Evolutionary conservation across 2,888 invertebrate genomes (phyloP), one percentile per base, ranked within the genome.

Genomic region (Phyllotreta striolata): DNA sequence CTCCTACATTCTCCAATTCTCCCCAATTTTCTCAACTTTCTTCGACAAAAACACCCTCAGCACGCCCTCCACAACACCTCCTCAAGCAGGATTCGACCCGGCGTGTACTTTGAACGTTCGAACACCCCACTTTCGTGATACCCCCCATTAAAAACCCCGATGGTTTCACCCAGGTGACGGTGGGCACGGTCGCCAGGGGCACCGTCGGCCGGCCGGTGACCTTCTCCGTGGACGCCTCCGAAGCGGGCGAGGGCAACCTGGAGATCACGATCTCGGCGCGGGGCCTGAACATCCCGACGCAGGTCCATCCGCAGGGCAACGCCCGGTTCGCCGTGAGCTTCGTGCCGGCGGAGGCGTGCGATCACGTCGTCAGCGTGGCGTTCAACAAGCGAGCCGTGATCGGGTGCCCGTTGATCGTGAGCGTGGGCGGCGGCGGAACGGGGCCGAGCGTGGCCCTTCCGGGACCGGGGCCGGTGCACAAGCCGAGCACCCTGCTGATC

Each of bases 201-300:
- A 88, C 89, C 61, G 91, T 97, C 7, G 96, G 96, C 56, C 89
- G 95, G 70, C 91, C 95, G 3, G 93, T 96, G n/a, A 95, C 96
- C 76, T 92, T 97, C 77, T 93, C 93, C 12, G 96, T 98, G 56
- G 97, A 98, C 81, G 97, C 97, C 2, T 94, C 94, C 68, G 92
- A 95, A 80, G 96, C 98, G 51, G 98, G 98, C 7, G 98, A 98
- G 84, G 98, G 98, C 57, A 95, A 95, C 81, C 84, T 98, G 71
- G 98, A 98, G 83, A 98, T 98, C 72, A 96, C 96, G 52, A 96
- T 99, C 73, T 94, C 95, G 67, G 94, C 96, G 46, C 88, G 93
- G 79, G 95, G 96, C 58, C 87, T 94, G 68, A 95, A 97, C 79
- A 95, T 97, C 76, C 96, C 96, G 54, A 96, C 96, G 58, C 96